Evolutionary conservation across 2,888 invertebrate genomes (phyloP).

Genomic region (Alloscopus bannaensis): DNA sequence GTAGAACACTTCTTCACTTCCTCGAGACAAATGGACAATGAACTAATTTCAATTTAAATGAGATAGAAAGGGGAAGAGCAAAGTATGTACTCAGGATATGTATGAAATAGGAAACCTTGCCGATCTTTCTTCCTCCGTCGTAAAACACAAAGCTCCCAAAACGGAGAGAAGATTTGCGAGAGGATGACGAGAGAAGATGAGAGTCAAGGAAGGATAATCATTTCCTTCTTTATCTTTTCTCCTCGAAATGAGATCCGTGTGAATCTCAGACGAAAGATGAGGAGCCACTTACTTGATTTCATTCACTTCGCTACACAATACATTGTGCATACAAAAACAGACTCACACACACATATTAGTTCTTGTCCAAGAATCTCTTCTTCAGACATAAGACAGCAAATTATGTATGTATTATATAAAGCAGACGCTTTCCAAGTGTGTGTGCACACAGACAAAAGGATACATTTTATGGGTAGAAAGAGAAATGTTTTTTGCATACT

Average conservation of each 20-base stretch:
- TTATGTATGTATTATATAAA: too few species aligned
- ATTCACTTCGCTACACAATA: too few species aligned
- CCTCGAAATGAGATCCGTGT: constrained; percentile 33
- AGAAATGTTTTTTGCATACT: too few species aligned
- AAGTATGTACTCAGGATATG: too few species aligned
- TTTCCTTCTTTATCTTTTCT: constrained; percentile 47
- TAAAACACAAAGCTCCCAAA: constrained; percentile 14
- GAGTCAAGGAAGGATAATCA: constrained; percentile 48
- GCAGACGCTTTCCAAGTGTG: too few species aligned
- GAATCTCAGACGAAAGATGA: constrained; percentile 26
- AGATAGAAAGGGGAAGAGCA: constrained; percentile 32
- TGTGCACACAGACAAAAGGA: too few species aligned
- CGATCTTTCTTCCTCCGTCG: neutral
- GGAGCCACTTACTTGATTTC: constrained; percentile 23
- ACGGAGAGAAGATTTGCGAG: neutral
- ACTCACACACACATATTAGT: too few species aligned
- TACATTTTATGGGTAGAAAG: too few species aligned
- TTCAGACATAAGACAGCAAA: too few species aligned
- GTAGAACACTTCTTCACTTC: constrained; percentile 20
- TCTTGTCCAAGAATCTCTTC: too few species aligned
- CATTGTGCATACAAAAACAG: too few species aligned
- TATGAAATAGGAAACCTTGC: too few species aligned
- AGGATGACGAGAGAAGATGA: constrained; percentile 18
- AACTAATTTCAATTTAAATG: constrained; percentile 63
- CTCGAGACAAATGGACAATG: constrained; percentile 57